Conservation (phyloP, 2,797 vertebrate genomes). For the Sebastes miniatus region DNA sequence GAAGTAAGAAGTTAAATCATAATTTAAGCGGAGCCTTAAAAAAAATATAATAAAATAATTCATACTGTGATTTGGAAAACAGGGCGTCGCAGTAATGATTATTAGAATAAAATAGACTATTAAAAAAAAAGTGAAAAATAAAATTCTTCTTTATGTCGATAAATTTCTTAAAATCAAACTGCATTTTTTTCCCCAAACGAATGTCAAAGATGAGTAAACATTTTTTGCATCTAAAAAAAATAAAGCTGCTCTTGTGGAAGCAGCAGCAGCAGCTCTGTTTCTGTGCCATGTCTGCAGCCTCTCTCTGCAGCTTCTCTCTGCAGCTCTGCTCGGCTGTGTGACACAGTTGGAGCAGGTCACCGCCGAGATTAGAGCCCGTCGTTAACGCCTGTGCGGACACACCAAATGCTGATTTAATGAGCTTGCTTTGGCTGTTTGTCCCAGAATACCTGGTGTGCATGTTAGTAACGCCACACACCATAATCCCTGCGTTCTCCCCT, state of each 20-base stretch:
- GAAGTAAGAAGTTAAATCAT: background rate
- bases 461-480: slow-evolving; percentile 51
- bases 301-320: slow-evolving; percentile 8
- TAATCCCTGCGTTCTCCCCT: slow-evolving; percentile 54
- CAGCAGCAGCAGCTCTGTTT: background rate
- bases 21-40: background rate
- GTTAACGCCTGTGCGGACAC: slow-evolving; percentile 71
- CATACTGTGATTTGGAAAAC: slow-evolving; percentile 10
- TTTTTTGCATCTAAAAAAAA: background rate
- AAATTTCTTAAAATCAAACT: background rate
- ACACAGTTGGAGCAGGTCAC: slow-evolving; percentile 68
- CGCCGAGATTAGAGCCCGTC: slow-evolving; percentile 73
- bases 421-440: slow-evolving; percentile 74
- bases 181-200: background rate
- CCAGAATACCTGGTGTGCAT: slow-evolving; percentile 74
- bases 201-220: background rate
- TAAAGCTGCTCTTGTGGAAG: background rate
- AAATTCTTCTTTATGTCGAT: background rate
- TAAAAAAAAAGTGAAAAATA: background rate
- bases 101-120: background rate
- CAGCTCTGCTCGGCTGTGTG: slow-evolving; percentile 41
- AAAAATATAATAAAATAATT: background rate
- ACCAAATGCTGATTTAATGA: slow-evolving; percentile 79
- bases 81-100: slow-evolving; percentile 27
- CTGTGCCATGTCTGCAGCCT: background rate